These are phyloP conservation scores for Cottus gobio DNA, from an alignment of 2,113 vertebrate genomes.

Conservation along the genomic window DNA sequence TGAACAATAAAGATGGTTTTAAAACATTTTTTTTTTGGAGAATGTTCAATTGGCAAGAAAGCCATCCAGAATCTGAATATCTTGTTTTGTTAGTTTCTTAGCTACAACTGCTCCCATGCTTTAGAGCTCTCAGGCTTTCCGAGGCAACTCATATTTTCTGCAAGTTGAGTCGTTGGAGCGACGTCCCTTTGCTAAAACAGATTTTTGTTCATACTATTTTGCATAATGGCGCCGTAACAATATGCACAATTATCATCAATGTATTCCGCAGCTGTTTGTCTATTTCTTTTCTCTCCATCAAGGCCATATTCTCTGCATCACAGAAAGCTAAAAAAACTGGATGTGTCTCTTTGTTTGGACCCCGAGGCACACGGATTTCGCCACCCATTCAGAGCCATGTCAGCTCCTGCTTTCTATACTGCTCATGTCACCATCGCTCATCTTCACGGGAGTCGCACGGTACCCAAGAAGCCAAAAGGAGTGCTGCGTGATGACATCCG, in stretches of 20 bases:
- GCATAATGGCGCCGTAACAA: constrained; percentile 38
- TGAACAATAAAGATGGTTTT: not conserved
- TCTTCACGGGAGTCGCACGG: constrained; percentile 36
- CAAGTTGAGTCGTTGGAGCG: constrained; percentile 29
- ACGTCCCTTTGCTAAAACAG: not conserved
- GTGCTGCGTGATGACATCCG: constrained; percentile 33
- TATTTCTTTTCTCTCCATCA: not conserved
- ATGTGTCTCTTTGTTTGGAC: constrained; percentile 51
- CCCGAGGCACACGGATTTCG: constrained; percentile 38
- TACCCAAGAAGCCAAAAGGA: constrained; percentile 48
- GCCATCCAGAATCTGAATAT: constrained; percentile 2
- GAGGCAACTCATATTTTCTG: constrained; percentile 9
- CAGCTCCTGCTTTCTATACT: constrained; percentile 39
- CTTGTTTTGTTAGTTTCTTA: constrained; percentile 20
- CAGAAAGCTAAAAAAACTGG: constrained; percentile 21
- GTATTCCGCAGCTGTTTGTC: constrained; percentile 45
- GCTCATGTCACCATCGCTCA: constrained; percentile 61
- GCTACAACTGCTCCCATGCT: constrained; percentile 28
- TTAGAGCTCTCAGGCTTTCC: constrained; percentile 16
- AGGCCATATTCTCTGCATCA: constrained; percentile 41
- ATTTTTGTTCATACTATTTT: constrained; percentile 34
- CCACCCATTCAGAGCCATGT: constrained; percentile 16
- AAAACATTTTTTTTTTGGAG: not conserved
- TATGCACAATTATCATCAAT: constrained; percentile 47
- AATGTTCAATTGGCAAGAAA: not conserved